Conservation (phyloP, 2,888 invertebrate genomes). For the Amphimallon solstitiale region DNA sequence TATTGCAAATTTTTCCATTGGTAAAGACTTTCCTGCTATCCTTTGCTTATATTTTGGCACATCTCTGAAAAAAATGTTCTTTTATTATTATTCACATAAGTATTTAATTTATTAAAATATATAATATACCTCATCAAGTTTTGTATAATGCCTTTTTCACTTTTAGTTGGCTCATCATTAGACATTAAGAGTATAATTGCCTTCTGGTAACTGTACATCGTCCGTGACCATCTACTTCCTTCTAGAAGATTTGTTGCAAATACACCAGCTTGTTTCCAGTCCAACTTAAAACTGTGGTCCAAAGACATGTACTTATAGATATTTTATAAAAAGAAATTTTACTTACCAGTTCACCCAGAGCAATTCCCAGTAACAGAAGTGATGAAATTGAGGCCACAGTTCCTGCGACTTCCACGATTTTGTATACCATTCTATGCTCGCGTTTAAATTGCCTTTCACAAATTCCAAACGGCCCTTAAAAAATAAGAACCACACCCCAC, state of each 20-base stretch:
- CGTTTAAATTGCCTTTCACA: slow-evolving; percentile 78
- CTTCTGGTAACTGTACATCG: slow-evolving; percentile 91
- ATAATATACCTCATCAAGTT: slow-evolving; percentile 73
- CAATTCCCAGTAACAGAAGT: slow-evolving; percentile 94
- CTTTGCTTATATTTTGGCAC: slow-evolving; percentile 86
- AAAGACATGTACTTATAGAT: neutral
- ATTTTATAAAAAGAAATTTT: neutral
- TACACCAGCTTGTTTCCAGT: slow-evolving; percentile 81
- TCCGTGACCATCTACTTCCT: slow-evolving; percentile 91
- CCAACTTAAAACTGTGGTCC: slow-evolving; percentile 69
- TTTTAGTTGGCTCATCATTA: slow-evolving; percentile 64
- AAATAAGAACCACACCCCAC: slow-evolving; percentile 87
- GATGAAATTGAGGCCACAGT: slow-evolving; percentile 91
- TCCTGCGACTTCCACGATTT: slow-evolving; percentile 84
- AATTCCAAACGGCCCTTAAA: slow-evolving; percentile 89
- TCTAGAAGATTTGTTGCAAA: slow-evolving; percentile 78
- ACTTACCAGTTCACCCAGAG: slow-evolving; percentile 87
- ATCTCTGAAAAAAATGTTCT: slow-evolving; percentile 66
- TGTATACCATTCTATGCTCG: slow-evolving; percentile 79
- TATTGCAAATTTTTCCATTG: slow-evolving; percentile 96
- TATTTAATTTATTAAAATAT: neutral
- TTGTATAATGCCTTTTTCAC: slow-evolving; percentile 68
- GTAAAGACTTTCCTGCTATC: slow-evolving; percentile 95
- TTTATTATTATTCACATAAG: neutral
- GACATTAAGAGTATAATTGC: slow-evolving; percentile 85